Conservation (phyloP, 2,888 invertebrate species). For the Polymixis lichenea region DNA sequence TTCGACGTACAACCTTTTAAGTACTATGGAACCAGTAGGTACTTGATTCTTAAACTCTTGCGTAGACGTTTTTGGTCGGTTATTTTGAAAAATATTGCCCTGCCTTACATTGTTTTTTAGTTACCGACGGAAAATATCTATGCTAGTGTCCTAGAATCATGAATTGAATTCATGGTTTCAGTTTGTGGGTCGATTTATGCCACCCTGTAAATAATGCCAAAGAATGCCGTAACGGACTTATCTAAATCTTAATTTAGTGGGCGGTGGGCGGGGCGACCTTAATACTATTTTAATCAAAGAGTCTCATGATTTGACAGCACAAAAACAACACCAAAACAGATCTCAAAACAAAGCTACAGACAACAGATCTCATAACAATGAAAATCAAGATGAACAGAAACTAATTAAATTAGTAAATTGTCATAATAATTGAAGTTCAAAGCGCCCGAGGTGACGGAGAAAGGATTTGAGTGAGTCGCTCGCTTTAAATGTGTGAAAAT, state of each 20-base stretch:
- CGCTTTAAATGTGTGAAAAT: conserved; percentile 13
- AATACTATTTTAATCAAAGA: background rate
- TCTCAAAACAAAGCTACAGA: background rate
- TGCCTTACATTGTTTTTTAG: too few species aligned
- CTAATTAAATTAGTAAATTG: conserved; percentile 51
- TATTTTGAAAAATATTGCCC: too few species aligned
- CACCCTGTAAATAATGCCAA: background rate
- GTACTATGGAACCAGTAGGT: too few species aligned
- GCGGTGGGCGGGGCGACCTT: background rate
- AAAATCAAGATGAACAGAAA: conserved; percentile 43
- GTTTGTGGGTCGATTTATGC: too few species aligned
- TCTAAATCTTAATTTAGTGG: background rate
- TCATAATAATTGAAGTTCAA: conserved; percentile 45
- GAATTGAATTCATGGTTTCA: too few species aligned
- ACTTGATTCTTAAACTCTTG: too few species aligned
- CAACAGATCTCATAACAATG: conserved; percentile 9
- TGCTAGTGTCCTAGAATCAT: too few species aligned
- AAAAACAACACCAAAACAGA: conserved; percentile 33
- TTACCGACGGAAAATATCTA: too few species aligned
- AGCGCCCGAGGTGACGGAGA: conserved; percentile 24
- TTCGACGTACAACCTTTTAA: too few species aligned
- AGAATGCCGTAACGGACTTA: background rate
- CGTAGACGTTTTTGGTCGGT: too few species aligned
- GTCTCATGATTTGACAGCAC: conserved; percentile 3
- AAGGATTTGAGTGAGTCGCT: conserved; percentile 12